Conservation (phyloP, 2,888 invertebrate genomes). For the Dastarcus helophoroides region DNA sequence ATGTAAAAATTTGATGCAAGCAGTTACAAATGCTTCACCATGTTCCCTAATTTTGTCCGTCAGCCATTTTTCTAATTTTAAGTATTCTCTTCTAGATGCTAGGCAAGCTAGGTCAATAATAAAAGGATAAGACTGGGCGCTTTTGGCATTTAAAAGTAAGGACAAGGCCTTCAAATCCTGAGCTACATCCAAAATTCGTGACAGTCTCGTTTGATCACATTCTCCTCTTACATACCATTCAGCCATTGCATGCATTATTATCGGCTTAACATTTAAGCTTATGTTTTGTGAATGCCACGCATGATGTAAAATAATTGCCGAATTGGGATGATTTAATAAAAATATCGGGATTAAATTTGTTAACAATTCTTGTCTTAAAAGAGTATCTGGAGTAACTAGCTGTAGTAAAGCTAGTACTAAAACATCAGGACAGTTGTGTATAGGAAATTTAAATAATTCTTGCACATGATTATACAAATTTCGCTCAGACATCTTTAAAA, state of each 20-base stretch:
- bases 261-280: conserved; percentile 51
- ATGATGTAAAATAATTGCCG: conserved; percentile 89
- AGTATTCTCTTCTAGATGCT: conserved; percentile 90
- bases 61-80: conserved; percentile 97
- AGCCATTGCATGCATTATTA: conserved; percentile 94
- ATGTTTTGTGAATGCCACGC: conserved; percentile 81
- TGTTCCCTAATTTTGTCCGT: conserved; percentile 94
- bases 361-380: conserved; percentile 73
- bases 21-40: conserved; percentile 79
- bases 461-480: conserved; percentile 74
- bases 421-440: conserved; percentile 91
- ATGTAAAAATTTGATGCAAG: conserved; percentile 79
- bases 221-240: conserved; percentile 92
- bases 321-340: conserved; percentile 90
- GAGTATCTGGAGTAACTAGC: conserved; percentile 67
- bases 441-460: conserved; percentile 84
- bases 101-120: conserved; percentile 96
- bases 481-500: conserved; percentile 78
- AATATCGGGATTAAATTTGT: conserved; percentile 85
- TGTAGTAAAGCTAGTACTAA: conserved; percentile 81
- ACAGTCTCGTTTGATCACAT: conserved; percentile 85
- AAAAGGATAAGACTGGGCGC: conserved; percentile 75
- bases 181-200: conserved; percentile 91
- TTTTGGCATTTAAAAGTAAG: conserved; percentile 74
- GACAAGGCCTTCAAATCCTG: conserved; percentile 91